Conservation (phyloP, 2,797 vertebrate genomes). For the Onychomys leucogaster region DNA sequence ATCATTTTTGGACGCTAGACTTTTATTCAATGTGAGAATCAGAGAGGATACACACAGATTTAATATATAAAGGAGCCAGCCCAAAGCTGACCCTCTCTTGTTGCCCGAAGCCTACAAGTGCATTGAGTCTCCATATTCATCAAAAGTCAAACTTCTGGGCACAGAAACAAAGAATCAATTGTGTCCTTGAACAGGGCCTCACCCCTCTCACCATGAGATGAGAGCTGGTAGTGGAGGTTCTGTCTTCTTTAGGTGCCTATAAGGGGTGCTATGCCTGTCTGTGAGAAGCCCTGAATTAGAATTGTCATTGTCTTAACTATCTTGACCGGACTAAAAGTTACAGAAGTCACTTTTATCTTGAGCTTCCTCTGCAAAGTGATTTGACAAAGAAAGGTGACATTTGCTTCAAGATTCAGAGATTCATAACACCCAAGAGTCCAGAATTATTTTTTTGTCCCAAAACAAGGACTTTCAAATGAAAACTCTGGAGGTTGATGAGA, state of each 20-base stretch:
- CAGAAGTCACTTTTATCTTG: constrained; percentile 2
- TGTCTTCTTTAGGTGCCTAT: background rate
- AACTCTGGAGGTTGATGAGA: background rate
- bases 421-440: background rate
- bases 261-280: background rate
- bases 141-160: background rate
- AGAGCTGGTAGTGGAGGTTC: background rate
- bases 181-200: background rate
- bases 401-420: constrained; percentile 38
- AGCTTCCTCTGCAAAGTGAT: constrained; percentile 15
- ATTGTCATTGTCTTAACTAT: background rate
- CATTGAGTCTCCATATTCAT: background rate
- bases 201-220: background rate
- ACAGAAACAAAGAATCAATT: background rate
- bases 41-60: background rate
- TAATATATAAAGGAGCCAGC: background rate
- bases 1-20: background rate
- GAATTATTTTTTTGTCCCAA: constrained; percentile 6
- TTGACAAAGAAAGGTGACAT: constrained; percentile 30
- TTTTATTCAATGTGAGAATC: background rate
- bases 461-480: background rate
- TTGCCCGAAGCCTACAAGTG: background rate
- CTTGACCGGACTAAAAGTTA: constrained; percentile 5
- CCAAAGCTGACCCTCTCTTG: constrained; percentile 4
- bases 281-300: background rate